Conservation (phyloP, 2,888 invertebrate genomes). For the Hylaea fasciaria region DNA sequence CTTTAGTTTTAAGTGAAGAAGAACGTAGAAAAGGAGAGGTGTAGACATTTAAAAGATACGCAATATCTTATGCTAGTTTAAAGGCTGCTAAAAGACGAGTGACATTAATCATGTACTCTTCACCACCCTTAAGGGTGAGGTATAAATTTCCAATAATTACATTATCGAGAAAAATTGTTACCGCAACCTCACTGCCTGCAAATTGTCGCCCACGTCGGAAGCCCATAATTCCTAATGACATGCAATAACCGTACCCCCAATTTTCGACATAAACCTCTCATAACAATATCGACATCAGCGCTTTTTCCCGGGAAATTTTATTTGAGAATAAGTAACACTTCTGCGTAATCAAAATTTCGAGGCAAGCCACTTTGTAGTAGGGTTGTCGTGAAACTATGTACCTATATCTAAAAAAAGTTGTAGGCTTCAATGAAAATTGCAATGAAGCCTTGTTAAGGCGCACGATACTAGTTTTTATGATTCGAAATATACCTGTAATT, state of each 20-base stretch:
- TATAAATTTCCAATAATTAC: constrained; percentile 84
- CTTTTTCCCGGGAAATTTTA: constrained; percentile 70
- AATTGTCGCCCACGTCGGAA: constrained; percentile 77
- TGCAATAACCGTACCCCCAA: constrained; percentile 85
- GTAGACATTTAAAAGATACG: not conserved
- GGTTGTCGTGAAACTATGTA: constrained; percentile 21
- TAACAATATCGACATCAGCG: constrained; percentile 85
- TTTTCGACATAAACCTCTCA: constrained; percentile 84
- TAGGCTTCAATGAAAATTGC: too few species aligned
- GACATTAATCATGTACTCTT: constrained; percentile 43
- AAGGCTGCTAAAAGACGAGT: constrained; percentile 7
- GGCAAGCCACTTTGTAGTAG: constrained; percentile 47
- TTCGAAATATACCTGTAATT: too few species aligned
- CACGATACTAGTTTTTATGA: too few species aligned
- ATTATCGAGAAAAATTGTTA: constrained; percentile 75
- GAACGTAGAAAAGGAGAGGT: not conserved
- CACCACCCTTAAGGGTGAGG: constrained; percentile 57
- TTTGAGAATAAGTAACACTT: constrained; percentile 83
- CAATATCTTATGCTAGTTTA: too few species aligned
- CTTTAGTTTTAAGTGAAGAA: not conserved
- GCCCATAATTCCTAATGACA: constrained; percentile 86
- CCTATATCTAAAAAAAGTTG: not conserved
- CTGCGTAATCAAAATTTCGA: constrained; percentile 82
- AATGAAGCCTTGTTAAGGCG: too few species aligned
- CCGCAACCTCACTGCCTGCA: constrained; percentile 68